Percentiles rank a stretch among this genome's conserved stretches.
Conservation (phyloP, 2,888 invertebrate species). For the Pardosa pseudoannulata region DNA sequence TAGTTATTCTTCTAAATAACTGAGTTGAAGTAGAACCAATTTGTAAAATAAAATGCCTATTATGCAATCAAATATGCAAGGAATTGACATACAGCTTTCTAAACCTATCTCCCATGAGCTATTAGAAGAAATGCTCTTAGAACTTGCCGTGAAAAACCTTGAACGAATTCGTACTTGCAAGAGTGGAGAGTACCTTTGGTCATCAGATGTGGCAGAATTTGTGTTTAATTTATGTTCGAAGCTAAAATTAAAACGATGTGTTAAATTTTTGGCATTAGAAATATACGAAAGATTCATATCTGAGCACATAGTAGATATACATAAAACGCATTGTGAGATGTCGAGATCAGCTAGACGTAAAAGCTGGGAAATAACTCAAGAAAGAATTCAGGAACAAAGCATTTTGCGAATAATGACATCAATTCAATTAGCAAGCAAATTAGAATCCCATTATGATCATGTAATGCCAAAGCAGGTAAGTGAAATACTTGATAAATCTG, state of each 20-base stretch:
- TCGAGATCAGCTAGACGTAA: conserved; percentile 13
- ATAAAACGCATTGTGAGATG: background rate
- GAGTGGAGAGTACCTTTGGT: conserved; percentile 42
- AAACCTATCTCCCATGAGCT: conserved; percentile 35
- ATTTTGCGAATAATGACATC: conserved; percentile 41
- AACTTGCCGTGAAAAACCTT: conserved; percentile 36
- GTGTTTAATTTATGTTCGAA: conserved; percentile 39
- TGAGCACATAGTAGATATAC: conserved; percentile 44
- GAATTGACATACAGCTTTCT: conserved; percentile 18
- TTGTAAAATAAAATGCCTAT: background rate
- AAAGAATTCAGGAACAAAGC: conserved; percentile 44
- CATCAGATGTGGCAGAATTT: conserved; percentile 33
- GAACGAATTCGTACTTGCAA: conserved; percentile 34
- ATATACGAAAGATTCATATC: conserved; percentile 52
- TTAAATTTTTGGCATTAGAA: conserved; percentile 49
- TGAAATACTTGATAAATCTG: conserved; percentile 23
- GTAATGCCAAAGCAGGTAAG: conserved; percentile 29
- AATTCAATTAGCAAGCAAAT: conserved; percentile 50
- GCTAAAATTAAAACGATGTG: conserved; percentile 16
- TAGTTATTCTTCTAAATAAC: too few species aligned
- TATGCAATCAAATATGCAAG: conserved; percentile 22
- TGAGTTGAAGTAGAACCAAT: too few species aligned
- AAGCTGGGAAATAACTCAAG: conserved; percentile 44
- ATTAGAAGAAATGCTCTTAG: conserved; percentile 53
- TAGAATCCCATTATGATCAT: conserved; percentile 53